Conservation (phyloP, 1,140 invertebrate genomes). For the Drosophila rhopaloa region DNA sequence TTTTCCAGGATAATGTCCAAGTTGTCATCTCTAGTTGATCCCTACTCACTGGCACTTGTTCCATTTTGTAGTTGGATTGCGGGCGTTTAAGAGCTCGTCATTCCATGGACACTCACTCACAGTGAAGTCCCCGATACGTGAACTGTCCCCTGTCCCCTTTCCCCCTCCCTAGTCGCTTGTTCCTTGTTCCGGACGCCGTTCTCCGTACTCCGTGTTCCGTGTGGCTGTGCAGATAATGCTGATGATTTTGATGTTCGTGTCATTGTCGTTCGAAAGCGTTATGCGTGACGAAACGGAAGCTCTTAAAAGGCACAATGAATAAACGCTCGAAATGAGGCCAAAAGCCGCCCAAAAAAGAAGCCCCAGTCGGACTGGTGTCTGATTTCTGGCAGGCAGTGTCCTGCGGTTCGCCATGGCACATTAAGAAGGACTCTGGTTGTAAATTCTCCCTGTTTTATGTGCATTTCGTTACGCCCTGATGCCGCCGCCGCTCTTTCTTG, state of each 20-base stretch:
- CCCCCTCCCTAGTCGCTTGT: not conserved
- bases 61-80: conserved; percentile 54
- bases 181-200: not conserved
- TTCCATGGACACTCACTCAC: conserved; percentile 32
- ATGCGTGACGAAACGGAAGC: conserved; percentile 78
- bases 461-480: conserved; percentile 70
- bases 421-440: conserved; percentile 67
- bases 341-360: conserved; percentile 52
- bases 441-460: conserved; percentile 73
- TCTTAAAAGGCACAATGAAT: conserved; percentile 76
- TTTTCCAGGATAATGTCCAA: not conserved
- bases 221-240: conserved; percentile 60
- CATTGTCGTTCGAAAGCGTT: conserved; percentile 73
- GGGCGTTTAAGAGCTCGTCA: conserved; percentile 27
- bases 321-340: conserved; percentile 70
- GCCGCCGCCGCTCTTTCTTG: conserved; percentile 40
- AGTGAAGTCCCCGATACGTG: conserved; percentile 2
- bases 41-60: not conserved
- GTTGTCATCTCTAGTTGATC: conserved; percentile 17
- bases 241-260: conserved; percentile 78
- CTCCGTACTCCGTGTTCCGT: conserved; percentile 30
- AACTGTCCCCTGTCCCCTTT: not conserved
- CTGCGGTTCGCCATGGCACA: conserved; percentile 69
- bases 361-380: conserved; percentile 30
- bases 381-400: conserved; percentile 39